phyloP scores from a whole-genome alignment of 1,140 invertebrate species.

The Eciton burchellii region DNA sequence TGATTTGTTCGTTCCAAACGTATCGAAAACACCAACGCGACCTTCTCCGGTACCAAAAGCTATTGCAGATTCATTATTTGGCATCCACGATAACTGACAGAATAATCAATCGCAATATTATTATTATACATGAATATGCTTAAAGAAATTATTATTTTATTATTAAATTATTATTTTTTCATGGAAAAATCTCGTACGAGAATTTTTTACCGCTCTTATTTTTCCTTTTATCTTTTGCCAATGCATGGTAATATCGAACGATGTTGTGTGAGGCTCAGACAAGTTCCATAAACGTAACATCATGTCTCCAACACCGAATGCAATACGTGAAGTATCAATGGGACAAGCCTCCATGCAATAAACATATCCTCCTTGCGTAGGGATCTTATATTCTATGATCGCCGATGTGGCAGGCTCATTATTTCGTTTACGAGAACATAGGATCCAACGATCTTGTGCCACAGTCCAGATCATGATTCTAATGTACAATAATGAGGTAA shows the following conservation, averaged over 20 bases:
- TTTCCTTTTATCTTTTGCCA: slow-evolving; percentile 92
- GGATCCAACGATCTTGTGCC: slow-evolving; percentile 88
- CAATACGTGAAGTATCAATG: slow-evolving; percentile 89
- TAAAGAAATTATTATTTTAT: too few species aligned
- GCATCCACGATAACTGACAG: slow-evolving; percentile 91
- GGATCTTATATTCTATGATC: slow-evolving; percentile 84
- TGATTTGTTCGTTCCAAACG: slow-evolving; percentile 78
- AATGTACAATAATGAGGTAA: slow-evolving; percentile 30
- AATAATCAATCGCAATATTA: slow-evolving; percentile 16
- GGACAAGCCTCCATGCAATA: slow-evolving; percentile 89
- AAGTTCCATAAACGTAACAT: slow-evolving; percentile 91
- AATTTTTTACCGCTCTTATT: slow-evolving; percentile 87
- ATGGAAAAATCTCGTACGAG: background rate
- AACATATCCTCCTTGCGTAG: slow-evolving; percentile 89
- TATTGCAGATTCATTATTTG: slow-evolving; percentile 89
- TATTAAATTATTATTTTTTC: too few species aligned
- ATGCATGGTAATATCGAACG: slow-evolving; percentile 85
- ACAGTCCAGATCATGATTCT: slow-evolving; percentile 86
- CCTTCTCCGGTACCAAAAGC: slow-evolving; percentile 93
- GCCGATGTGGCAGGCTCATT: slow-evolving; percentile 33
- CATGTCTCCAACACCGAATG: slow-evolving; percentile 90
- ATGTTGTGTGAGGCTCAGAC: slow-evolving; percentile 83
- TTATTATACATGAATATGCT: background rate
- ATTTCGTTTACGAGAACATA: slow-evolving; percentile 85
- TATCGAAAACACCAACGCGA: slow-evolving; percentile 87